Percentiles rank a stretch among this genome's conserved stretches.
Conservation (phyloP, 2,113 vertebrate species). For the Mormyrus iriodes region DNA sequence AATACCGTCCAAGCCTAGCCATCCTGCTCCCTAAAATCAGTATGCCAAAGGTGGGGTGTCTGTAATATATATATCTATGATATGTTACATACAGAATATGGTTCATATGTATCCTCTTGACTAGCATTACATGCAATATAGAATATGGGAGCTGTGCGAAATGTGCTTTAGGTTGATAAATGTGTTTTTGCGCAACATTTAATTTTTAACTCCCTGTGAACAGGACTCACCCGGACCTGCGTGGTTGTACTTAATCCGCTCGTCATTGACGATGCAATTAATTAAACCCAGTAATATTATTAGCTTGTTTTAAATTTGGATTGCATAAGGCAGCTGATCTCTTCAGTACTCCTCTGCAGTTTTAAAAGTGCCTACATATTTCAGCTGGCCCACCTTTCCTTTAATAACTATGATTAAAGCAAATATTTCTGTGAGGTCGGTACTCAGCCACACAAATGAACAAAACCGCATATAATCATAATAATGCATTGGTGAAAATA, state of each 20-base stretch:
- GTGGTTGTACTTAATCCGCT: background rate
- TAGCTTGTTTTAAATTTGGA: background rate
- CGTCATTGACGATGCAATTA: background rate
- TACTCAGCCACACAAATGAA: background rate
- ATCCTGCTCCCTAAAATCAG: background rate
- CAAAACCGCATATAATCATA: background rate
- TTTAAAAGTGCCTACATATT: background rate
- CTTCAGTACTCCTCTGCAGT: background rate
- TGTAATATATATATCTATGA: background rate
- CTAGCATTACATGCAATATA: background rate
- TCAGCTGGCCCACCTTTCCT: background rate
- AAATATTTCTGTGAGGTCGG: conserved; percentile 7
- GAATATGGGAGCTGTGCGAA: background rate
- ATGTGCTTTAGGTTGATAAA: background rate
- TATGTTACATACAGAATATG: background rate
- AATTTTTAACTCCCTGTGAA: background rate
- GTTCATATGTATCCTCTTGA: background rate
- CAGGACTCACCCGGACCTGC: background rate
- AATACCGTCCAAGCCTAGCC: background rate
- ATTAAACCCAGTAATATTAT: background rate
- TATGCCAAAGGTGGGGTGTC: background rate
- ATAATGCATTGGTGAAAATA: background rate
- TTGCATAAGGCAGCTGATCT: background rate
- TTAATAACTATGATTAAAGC: conserved; percentile 1
- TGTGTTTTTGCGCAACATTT: background rate